Conservation (phyloP, 1,140 invertebrate species). For the Acromyrmex heyeri region DNA sequence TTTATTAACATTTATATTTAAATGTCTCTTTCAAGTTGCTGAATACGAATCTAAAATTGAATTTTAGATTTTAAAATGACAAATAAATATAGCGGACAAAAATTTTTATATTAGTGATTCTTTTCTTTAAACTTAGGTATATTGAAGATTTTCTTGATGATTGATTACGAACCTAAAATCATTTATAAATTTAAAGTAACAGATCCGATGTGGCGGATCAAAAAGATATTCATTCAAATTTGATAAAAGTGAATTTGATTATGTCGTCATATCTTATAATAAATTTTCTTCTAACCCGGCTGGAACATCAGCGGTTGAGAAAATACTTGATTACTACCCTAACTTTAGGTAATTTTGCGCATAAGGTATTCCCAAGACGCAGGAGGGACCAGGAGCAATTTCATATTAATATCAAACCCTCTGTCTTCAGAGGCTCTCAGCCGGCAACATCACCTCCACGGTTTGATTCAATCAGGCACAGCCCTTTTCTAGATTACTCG, state of each 20-base stretch:
- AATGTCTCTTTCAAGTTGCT: too few species aligned
- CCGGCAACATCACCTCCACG: background rate
- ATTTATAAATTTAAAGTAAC: too few species aligned
- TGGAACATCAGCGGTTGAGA: conserved; percentile 8
- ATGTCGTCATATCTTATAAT: background rate
- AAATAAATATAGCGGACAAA: too few species aligned
- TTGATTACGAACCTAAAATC: too few species aligned
- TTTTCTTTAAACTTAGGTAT: too few species aligned
- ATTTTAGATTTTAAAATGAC: too few species aligned
- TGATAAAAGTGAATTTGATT: conserved; percentile 30
- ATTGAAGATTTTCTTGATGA: too few species aligned
- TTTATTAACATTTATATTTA: too few species aligned
- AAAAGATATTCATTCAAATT: conserved; percentile 49
- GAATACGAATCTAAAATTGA: too few species aligned
- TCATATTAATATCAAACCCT: conserved; percentile 67
- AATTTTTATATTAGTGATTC: too few species aligned
- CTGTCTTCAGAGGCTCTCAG: conserved; percentile 27
- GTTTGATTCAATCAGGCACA: conserved; percentile 59
- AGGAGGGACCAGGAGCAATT: conserved; percentile 40
- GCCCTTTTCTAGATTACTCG: conserved; percentile 29
- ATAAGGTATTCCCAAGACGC: conserved; percentile 32
- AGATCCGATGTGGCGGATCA: too few species aligned
- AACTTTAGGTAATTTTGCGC: conserved; percentile 63
- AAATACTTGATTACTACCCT: conserved; percentile 64
- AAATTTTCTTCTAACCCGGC: conserved; percentile 39